phyloP scores from a whole-genome alignment of 92 coral and sea anemone species.

The Porites cylindrica region DNA sequence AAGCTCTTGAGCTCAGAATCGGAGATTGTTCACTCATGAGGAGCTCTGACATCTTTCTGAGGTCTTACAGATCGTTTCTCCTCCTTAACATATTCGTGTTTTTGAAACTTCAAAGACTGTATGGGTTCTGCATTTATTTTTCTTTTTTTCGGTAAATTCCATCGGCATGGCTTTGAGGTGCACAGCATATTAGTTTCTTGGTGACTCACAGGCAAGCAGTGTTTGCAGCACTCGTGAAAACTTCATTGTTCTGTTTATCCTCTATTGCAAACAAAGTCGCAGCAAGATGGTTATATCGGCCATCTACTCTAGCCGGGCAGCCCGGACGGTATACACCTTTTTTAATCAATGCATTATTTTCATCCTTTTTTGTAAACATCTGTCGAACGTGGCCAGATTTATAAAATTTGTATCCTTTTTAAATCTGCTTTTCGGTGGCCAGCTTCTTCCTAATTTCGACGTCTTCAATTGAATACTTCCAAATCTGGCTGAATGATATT shows the following conservation, averaged over 20 bases:
- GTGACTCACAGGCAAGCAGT: neutral
- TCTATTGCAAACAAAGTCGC: slow-evolving; percentile 75
- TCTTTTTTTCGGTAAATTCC: neutral
- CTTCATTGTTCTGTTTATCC: slow-evolving; percentile 29
- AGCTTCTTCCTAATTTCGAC: slow-evolving; percentile 56
- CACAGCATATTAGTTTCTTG: neutral
- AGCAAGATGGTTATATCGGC: slow-evolving; percentile 65
- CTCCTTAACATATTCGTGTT: slow-evolving; percentile 42
- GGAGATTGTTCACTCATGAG: slow-evolving; percentile 24
- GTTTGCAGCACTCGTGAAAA: neutral
- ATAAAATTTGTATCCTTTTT: slow-evolving; percentile 72
- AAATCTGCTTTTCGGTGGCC: slow-evolving; percentile 65
- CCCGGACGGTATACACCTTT: slow-evolving; percentile 27
- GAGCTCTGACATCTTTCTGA: slow-evolving; percentile 51
- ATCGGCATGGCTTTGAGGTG: neutral
- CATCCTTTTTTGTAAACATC: slow-evolving; percentile 33
- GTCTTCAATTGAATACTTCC: slow-evolving; percentile 36
- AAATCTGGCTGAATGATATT: slow-evolving; percentile 44
- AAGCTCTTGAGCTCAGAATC: neutral
- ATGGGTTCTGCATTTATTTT: slow-evolving; percentile 22
- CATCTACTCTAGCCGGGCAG: slow-evolving; percentile 69
- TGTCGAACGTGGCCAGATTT: slow-evolving; percentile 61
- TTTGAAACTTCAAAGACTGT: slow-evolving; percentile 40
- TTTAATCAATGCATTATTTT: slow-evolving; percentile 57
- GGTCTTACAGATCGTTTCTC: slow-evolving; percentile 34